These are phyloP conservation scores for Serrognathus titanus DNA, from an alignment of 2,888 invertebrate species.

Conservation along the genomic window DNA sequence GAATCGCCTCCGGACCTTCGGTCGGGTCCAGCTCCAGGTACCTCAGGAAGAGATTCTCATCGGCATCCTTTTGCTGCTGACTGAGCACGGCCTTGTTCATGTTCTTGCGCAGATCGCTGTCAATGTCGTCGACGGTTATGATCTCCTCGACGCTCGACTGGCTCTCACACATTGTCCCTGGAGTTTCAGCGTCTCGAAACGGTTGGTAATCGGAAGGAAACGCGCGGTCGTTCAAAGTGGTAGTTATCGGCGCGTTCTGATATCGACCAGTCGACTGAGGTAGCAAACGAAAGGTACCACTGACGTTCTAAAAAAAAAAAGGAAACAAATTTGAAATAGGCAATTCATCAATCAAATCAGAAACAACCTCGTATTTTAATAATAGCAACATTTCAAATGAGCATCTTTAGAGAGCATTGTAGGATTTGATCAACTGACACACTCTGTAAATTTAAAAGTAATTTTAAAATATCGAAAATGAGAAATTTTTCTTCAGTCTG, in stretches of 20 bases:
- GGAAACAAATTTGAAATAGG: too few species aligned
- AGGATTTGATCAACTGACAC: too few species aligned
- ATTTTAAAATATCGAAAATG: too few species aligned
- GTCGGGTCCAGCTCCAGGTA: slow-evolving; percentile 79
- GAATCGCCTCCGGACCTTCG: slow-evolving; percentile 61
- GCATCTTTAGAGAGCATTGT: too few species aligned
- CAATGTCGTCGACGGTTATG: slow-evolving; percentile 46
- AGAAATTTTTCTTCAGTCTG: too few species aligned
- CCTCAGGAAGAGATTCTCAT: slow-evolving; percentile 67
- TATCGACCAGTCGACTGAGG: slow-evolving; percentile 60
- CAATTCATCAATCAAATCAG: too few species aligned
- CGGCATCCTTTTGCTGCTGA: slow-evolving; percentile 48
- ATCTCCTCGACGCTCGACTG: slow-evolving; percentile 51
- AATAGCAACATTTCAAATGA: too few species aligned
- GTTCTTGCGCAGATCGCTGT: slow-evolving; percentile 14
- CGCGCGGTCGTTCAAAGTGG: slow-evolving; percentile 2
- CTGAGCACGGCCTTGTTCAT: slow-evolving; percentile 38
- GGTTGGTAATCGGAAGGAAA: slow-evolving; percentile 16
- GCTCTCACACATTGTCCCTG: slow-evolving; percentile 46
- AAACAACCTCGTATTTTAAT: too few species aligned
- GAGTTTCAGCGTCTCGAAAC: slow-evolving; percentile 6
- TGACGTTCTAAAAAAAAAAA: slow-evolving; percentile 48
- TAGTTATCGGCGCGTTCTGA: slow-evolving; percentile 45
- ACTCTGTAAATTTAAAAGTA: too few species aligned
- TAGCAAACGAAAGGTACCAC: slow-evolving; percentile 73